Evolutionary conservation across 2,888 invertebrate genomes (phyloP).

Genomic region (Asteroscopus sphinx): DNA sequence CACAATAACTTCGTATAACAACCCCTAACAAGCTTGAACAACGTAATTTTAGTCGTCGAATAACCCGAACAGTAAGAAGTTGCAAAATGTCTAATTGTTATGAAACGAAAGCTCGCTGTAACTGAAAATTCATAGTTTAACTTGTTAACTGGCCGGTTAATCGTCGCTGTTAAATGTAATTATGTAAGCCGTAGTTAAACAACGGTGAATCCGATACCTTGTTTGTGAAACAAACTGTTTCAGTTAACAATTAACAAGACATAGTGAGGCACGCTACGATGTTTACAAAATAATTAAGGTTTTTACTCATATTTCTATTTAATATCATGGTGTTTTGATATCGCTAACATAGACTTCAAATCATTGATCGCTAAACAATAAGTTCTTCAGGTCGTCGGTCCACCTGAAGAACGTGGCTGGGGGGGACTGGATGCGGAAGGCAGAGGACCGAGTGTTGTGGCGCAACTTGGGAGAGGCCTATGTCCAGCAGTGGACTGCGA

Average conservation of each 20-base stretch:
- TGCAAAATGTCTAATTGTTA: constrained; percentile 45
- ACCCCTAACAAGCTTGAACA: constrained; percentile 9
- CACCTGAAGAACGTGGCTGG: too few species aligned
- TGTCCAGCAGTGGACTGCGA: too few species aligned
- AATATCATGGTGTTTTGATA: not conserved
- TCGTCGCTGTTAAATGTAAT: constrained; percentile 52
- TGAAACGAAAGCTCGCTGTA: constrained; percentile 43
- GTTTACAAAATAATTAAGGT: constrained; percentile 9
- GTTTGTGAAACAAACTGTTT: constrained; percentile 50
- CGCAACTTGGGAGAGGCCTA: too few species aligned
- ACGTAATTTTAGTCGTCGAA: constrained; percentile 35
- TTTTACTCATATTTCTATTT: not conserved
- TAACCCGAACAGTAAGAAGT: constrained; percentile 37
- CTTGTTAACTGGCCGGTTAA: constrained; percentile 51
- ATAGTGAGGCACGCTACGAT: constrained; percentile 11
- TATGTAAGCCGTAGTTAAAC: constrained; percentile 57
- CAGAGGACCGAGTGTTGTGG: too few species aligned
- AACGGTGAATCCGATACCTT: constrained; percentile 52
- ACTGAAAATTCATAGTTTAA: constrained; percentile 49
- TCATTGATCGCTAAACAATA: too few species aligned
- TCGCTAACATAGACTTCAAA: too few species aligned
- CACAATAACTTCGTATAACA: constrained; percentile 10
- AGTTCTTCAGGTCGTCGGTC: too few species aligned
- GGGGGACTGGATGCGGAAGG: too few species aligned
- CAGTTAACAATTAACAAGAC: constrained; percentile 41